These are phyloP conservation scores for Drosophila fulvimacula DNA, from an alignment of 2,888 invertebrate genomes.

Conservation along the genomic window DNA sequence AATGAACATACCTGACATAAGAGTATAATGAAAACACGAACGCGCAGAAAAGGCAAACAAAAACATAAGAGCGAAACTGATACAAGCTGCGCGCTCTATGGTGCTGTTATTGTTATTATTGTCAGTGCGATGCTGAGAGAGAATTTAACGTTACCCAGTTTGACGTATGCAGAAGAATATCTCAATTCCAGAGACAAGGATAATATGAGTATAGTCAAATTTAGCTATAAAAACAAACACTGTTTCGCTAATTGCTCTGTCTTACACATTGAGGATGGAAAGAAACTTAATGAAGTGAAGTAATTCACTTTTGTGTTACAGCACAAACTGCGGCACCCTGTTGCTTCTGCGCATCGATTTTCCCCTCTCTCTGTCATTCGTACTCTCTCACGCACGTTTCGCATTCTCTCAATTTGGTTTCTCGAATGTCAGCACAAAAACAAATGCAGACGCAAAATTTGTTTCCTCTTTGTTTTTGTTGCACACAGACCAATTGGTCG, in stretches of 20 bases:
- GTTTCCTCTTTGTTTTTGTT: slow-evolving; percentile 34
- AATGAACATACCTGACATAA: neutral
- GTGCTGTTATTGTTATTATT: slow-evolving; percentile 47
- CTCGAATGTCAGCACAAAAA: slow-evolving; percentile 45
- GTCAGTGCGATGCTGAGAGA: slow-evolving; percentile 64
- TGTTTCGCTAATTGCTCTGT: neutral
- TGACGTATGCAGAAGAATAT: slow-evolving; percentile 7
- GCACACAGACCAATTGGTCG: slow-evolving; percentile 9
- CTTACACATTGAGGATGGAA: too few relatives aligned
- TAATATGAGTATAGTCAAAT: neutral
- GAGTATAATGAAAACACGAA: slow-evolving; percentile 68
- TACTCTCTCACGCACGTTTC: slow-evolving; percentile 9
- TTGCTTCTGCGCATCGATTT: slow-evolving; percentile 57
- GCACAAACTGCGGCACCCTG: slow-evolving; percentile 46
- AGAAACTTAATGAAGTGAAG: neutral
- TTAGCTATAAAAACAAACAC: neutral
- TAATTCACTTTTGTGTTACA: slow-evolving; percentile 5
- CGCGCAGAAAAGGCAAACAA: slow-evolving; percentile 74
- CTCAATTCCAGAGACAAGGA: neutral
- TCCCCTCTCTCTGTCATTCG: slow-evolving; percentile 7
- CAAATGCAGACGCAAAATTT: slow-evolving; percentile 36
- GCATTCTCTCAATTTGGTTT: slow-evolving; percentile 11
- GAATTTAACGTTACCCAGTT: slow-evolving; percentile 27
- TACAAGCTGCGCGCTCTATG: slow-evolving; percentile 55
- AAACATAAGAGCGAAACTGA: slow-evolving; percentile 75